Percentiles rank a stretch among this genome's conserved stretches.
Conservation (phyloP, 2,113 vertebrate species). For the Lamprologus tigripictilis region DNA sequence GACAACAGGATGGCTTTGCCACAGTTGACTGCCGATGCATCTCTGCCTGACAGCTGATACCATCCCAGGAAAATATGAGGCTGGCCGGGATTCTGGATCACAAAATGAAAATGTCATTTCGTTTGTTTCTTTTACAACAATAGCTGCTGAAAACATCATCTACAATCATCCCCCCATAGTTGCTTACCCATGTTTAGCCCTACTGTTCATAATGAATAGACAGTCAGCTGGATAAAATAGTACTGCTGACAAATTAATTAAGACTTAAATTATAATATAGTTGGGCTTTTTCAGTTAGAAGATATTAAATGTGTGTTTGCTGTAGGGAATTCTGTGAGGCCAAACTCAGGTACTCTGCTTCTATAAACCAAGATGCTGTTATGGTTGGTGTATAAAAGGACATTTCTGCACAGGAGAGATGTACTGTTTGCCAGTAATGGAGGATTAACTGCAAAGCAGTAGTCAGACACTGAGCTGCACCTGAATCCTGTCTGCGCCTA, state of each 20-base stretch:
- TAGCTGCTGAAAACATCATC: neutral
- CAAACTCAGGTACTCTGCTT: neutral
- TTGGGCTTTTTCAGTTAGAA: neutral
- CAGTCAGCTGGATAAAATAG: neutral
- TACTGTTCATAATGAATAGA: neutral
- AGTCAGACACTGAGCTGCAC: neutral
- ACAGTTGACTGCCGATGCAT: conserved; percentile 14
- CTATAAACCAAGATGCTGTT: neutral
- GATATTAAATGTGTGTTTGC: neutral
- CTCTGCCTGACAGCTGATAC: conserved; percentile 2
- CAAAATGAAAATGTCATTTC: neutral
- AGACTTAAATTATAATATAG: neutral
- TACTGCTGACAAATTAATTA: neutral
- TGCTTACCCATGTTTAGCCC: neutral
- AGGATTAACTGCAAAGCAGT: neutral
- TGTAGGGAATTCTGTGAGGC: neutral
- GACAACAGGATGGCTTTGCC: conserved; percentile 38
- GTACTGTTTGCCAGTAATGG: neutral
- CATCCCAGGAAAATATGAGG: neutral
- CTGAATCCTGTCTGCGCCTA: neutral
- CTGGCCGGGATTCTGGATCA: neutral
- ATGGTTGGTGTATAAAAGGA: neutral
- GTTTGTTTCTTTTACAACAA: neutral
- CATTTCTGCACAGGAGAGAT: neutral
- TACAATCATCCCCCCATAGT: neutral